phyloP scores from a whole-genome alignment of 92 coral and sea anemone genomes.

The Porites lobata region DNA sequence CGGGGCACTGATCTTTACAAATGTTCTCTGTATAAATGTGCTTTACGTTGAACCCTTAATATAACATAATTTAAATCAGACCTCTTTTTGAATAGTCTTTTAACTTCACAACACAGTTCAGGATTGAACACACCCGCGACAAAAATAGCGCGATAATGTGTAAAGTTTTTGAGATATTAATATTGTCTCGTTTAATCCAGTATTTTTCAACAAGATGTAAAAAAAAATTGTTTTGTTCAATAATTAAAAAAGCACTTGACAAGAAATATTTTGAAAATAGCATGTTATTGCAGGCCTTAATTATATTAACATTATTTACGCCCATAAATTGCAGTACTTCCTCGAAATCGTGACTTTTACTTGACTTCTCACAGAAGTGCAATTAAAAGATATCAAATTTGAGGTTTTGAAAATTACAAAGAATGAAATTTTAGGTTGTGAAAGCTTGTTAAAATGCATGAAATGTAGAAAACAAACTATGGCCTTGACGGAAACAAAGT shows the following conservation, averaged over 20 bases:
- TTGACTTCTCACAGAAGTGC: background rate
- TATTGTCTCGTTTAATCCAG: background rate
- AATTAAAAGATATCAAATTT: background rate
- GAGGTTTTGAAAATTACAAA: slow-evolving; percentile 5
- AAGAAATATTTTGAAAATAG: background rate
- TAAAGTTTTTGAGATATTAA: no score
- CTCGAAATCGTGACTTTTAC: background rate
- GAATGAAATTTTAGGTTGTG: background rate
- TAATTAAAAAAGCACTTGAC: slow-evolving; percentile 9
- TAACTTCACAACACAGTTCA: no score
- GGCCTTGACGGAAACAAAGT: no score
- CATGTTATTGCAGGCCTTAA: background rate
- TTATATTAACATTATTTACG: background rate
- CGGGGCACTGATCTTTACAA: no score
- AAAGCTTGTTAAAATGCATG: background rate
- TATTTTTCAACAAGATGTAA: background rate
- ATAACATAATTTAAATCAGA: no score
- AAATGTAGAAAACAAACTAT: no score
- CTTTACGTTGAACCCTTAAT: no score
- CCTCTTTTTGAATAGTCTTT: no score
- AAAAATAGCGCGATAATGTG: no score
- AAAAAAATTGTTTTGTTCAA: no score
- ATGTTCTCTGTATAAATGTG: no score
- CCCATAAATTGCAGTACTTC: background rate
- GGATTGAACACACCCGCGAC: no score